Evolutionary conservation across 37 sponge, comb jelly and placozoan genomes (phyloP).

Genomic region (Petrosia ficiformis): DNA sequence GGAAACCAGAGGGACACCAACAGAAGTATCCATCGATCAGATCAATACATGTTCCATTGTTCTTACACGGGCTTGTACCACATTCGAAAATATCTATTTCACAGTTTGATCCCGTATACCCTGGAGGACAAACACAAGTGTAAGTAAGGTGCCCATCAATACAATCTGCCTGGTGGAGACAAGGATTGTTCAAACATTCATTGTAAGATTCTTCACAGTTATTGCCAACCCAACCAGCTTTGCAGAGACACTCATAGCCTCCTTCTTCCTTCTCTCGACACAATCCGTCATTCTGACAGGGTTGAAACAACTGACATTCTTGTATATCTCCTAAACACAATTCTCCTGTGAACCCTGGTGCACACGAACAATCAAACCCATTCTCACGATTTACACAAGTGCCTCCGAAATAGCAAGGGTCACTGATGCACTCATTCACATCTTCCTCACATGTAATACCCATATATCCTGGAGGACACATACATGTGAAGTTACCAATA

Average conservation of each 20-base stretch:
- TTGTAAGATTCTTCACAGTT: conserved; percentile 48
- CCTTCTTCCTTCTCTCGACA: neutral
- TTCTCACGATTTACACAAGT: conserved; percentile 21
- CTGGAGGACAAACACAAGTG: conserved; percentile 55
- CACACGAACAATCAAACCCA: conserved; percentile 40
- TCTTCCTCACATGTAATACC: conserved; percentile 29
- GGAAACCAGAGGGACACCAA: conserved; percentile 36
- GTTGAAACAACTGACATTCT: conserved; percentile 20
- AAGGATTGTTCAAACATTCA: conserved; percentile 54
- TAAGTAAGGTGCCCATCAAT: conserved; percentile 52
- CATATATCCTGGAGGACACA: conserved; percentile 21
- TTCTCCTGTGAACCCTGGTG: conserved; percentile 37
- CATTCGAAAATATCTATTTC: conserved; percentile 58
- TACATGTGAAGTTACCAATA: conserved; percentile 24
- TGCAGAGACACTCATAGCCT: conserved; percentile 74
- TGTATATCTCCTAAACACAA: conserved; percentile 23
- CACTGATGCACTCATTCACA: conserved; percentile 31
- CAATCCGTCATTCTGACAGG: conserved; percentile 43
- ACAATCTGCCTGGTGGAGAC: conserved; percentile 74
- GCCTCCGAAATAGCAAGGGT: conserved; percentile 35
- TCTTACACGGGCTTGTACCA: conserved; percentile 49
- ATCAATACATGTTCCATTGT: conserved; percentile 59
- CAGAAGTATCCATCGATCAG: conserved; percentile 50
- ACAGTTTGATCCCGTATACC: conserved; percentile 69
- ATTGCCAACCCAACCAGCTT: conserved; percentile 75